Evolutionary conservation across 1,140 invertebrate genomes (phyloP), one percentile per base, ranked within the genome.

Genomic region (Saccostrea cuccullata): DNA sequence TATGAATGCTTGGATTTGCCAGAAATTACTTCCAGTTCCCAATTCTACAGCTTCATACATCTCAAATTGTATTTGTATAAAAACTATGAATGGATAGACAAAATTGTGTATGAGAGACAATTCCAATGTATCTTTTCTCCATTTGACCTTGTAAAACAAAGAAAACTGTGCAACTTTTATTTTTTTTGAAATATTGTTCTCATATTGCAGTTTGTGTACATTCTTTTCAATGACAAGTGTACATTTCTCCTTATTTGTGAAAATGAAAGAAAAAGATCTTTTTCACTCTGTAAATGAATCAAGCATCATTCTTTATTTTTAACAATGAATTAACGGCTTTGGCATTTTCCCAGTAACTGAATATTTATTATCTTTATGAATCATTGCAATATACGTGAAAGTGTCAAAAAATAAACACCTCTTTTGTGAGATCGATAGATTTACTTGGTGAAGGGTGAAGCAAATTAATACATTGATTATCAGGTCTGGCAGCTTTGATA

Each of bases 381-480:
- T 55, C 40, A 84, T 26, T 84, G 82, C 55, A 55, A 17, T 84
- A 55, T n/a, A 84, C 40, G 82, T 84, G 82, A 56, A 56, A 84
- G 40, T 56, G 40, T 55, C 82, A 84, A 84, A 84, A 56, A 84
- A 84, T 55, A 84, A 55, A 84, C 82, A 55, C 40, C 82, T 77
- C 70, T 77, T 77, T 77, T 77, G 70, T 77, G 70, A 77, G 70
- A 77, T 77, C 70, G 70, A 77, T 77, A 77, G 70, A 77, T 77
- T 77, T 77, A 77, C 70, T 77, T 77, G 70, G 70, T 36, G 23
- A 36, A 36, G 70, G 70, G 26, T 77, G 70, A 30, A 36, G 70
- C 23, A 26, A 77, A 77, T 77, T 77, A 77, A 77, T 77, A 77
- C 70, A 77, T 77, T 77, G 70, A 77, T 77, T 77, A 77, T 77